Conservation (phyloP, 2,888 invertebrate species). For the Laspeyria flexula region DNA sequence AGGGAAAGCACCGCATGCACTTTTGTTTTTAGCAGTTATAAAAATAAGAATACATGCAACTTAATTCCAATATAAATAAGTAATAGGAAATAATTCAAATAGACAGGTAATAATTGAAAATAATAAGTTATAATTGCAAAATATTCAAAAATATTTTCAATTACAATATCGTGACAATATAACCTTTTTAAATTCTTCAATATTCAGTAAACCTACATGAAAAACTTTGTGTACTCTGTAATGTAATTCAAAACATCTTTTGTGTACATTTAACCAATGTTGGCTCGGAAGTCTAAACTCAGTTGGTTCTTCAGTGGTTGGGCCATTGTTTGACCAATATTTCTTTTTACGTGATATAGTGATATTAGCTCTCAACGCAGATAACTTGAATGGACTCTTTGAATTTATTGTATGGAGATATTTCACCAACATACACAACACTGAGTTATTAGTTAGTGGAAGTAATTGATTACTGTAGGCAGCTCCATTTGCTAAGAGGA, state of each 20-base stretch:
- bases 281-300: conserved; percentile 30
- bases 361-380: conserved; percentile 45
- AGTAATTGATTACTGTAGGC: conserved; percentile 23
- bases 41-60: too few relatives aligned
- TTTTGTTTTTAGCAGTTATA: too few relatives aligned
- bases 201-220: conserved; percentile 8
- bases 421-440: conserved; percentile 22
- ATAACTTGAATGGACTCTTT: conserved; percentile 42
- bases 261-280: conserved; percentile 30
- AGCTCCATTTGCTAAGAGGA: conserved; percentile 16
- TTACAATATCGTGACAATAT: too few relatives aligned
- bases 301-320: conserved; percentile 29
- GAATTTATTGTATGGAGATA: conserved; percentile 40
- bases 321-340: conserved; percentile 36
- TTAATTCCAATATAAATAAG: too few relatives aligned
- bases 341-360: conserved; percentile 45
- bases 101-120: too few relatives aligned
- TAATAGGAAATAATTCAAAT: too few relatives aligned
- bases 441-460: conserved; percentile 18
- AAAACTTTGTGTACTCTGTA: conserved; percentile 7
- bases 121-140: too few relatives aligned
- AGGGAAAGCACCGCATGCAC: too few relatives aligned
- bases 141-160: too few relatives aligned
- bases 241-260: conserved; percentile 19
- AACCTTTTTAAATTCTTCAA: too few relatives aligned